Percentiles rank a stretch among this genome's conserved stretches.
Evolutionary conservation across 2,113 vertebrate species (phyloP).

Genomic region (Nannobrachium achirus): DNA sequence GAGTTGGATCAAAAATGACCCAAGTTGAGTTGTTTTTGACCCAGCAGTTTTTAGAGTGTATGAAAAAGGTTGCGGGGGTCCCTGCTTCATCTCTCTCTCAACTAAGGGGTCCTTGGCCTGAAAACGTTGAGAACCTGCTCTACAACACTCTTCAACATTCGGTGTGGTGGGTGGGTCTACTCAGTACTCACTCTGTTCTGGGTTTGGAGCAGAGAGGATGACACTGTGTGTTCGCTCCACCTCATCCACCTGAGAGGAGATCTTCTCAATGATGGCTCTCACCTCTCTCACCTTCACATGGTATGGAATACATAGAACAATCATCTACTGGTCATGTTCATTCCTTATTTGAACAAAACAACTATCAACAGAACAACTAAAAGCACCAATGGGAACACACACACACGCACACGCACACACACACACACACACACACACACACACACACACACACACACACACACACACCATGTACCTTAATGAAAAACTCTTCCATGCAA

Average conservation of each 20-base stretch:
- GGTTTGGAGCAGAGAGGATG: conserved; percentile 88
- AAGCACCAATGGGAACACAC: neutral
- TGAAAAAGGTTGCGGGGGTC: too few relatives aligned
- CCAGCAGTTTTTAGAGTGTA: too few relatives aligned
- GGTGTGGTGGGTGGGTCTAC: too few relatives aligned
- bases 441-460: conserved; percentile 8
- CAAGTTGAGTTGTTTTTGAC: too few relatives aligned
- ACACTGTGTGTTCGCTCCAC: conserved; percentile 87
- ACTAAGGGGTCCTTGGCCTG: too few relatives aligned
- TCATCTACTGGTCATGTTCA: neutral
- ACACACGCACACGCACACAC: neutral
- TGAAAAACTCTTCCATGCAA: conserved; percentile 92
- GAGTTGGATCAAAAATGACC: too few relatives aligned
- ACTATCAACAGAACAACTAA: too few relatives aligned
- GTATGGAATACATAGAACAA: conserved; percentile 9
- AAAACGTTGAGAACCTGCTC: too few relatives aligned
- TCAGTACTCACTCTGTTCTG: conserved; percentile 87
- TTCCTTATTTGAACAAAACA: too few relatives aligned
- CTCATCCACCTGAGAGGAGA: conserved; percentile 85
- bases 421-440: neutral
- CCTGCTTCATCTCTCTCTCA: too few relatives aligned
- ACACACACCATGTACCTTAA: conserved; percentile 77
- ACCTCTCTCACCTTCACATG: conserved; percentile 86
- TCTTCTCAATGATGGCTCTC: conserved; percentile 80
- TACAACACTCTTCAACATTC: too few relatives aligned